Base-by-base conservation (phyloP, 2,113 vertebrate species). In the Oreochromis niloticus region DNA sequence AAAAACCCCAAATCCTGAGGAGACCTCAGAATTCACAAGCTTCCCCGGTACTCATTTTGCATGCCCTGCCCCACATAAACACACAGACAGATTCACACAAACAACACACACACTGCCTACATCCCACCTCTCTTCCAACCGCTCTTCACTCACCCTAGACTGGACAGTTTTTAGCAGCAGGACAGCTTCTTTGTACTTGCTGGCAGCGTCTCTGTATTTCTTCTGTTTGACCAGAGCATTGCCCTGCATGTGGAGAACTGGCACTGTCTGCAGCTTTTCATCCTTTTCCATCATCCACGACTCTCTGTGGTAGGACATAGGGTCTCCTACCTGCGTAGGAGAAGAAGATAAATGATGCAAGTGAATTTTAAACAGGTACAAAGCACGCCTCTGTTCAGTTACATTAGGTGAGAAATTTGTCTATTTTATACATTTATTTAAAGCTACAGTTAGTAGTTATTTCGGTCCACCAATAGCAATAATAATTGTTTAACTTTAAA, bases 201-300 rank as follows among this genome's bases (percentile, higher is more conserved):
- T 95, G 0, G 97, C 96, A 0, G 97, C 97, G 50, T 97, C 96
- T 1, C 68, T 89, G 30, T 96, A 98, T 50, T 94, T 83, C 57
- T 91, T 95, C 94, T 94, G 94, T 81, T 96, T 97, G 82, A 98
- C 97, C 2, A 98, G 93, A 3, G 91, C 83, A 13, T 98, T 98
- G 55, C 97, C 97, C 94, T 97, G 96, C 1, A 95, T 94, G 96
- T 98, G 97, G 61, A 98, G 94, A 52, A 91, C 41, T 0, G 97
- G 97, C 84, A 98, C 97, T 0, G 83, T 95, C 2, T 95, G 89
- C 91, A 98, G 94, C 95, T 98, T 98, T 94, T 98, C 97, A 63
- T 98, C 97, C 41, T 97, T 97, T 81, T 94, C 97, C 97, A 98
- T 98, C 92, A 98, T 97, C 97, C 97, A 98, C 0, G 97, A 98